These are phyloP conservation scores for Stigmatopora nigra DNA, from an alignment of 2,113 vertebrate species.

Conservation along the genomic window DNA sequence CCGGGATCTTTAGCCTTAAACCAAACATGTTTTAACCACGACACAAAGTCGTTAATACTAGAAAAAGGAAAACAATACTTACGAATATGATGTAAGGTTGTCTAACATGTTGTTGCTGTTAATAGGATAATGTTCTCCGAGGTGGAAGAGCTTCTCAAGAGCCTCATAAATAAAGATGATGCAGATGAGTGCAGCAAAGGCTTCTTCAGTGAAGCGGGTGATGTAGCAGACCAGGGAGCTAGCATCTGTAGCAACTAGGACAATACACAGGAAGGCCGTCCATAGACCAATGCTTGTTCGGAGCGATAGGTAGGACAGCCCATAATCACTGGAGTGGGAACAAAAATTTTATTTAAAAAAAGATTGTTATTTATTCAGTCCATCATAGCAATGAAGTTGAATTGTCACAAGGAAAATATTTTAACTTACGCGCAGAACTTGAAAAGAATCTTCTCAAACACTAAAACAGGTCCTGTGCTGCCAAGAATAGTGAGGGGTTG, in stretches of 20 bases:
- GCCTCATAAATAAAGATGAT: constrained; percentile 98
- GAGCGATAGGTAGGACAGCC: constrained; percentile 84
- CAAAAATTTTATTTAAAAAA: neutral
- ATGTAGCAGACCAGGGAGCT: constrained; percentile 95
- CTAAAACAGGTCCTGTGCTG: constrained; percentile 91
- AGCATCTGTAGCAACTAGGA: constrained; percentile 90
- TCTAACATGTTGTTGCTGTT: constrained; percentile 84
- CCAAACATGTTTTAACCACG: no score
- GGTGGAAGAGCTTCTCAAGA: constrained; percentile 86
- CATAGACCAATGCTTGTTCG: constrained; percentile 90
- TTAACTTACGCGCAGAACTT: constrained; percentile 87
- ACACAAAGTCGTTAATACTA: no score
- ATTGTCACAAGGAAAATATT: neutral
- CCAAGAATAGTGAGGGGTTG: constrained; percentile 94
- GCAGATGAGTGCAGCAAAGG: constrained; percentile 92
- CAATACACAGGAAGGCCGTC: constrained; percentile 86
- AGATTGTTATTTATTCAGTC: neutral
- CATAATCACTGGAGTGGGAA: constrained; percentile 74
- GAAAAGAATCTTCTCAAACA: constrained; percentile 97
- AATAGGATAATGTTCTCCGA: constrained; percentile 82
- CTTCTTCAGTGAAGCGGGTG: constrained; percentile 92
- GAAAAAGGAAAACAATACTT: constrained; percentile 52
- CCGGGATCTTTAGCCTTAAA: no score
- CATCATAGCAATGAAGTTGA: neutral
- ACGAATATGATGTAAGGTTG: constrained; percentile 85